Evolutionary conservation across 2,113 vertebrate genomes (phyloP).

Genomic region (Callospermophilus lateralis): DNA sequence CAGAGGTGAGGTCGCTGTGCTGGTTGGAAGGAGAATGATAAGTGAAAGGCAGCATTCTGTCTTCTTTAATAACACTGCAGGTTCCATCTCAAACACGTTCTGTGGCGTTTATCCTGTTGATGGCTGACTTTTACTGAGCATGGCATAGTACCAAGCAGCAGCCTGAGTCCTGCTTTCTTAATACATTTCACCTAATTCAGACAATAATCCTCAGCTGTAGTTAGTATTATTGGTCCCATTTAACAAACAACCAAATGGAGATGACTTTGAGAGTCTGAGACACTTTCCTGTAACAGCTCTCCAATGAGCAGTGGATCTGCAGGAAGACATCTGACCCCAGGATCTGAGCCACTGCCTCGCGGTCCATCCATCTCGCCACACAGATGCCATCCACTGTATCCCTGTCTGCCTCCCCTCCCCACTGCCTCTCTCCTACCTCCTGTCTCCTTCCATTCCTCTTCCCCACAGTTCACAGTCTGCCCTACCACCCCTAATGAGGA

Average conservation of each 20-base stretch:
- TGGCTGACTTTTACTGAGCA: neutral
- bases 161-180: neutral
- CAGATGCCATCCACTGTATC: neutral
- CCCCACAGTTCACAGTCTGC: too few relatives aligned
- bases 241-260: neutral
- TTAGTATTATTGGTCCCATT: neutral
- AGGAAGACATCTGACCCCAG: neutral
- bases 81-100: too few relatives aligned
- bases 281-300: neutral
- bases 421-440: too few relatives aligned
- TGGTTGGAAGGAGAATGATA: neutral
- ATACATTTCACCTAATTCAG: neutral
- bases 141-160: neutral
- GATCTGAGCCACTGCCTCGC: neutral
- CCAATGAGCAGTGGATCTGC: neutral
- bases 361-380: neutral
- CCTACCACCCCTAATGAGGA: neutral
- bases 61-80: neutral
- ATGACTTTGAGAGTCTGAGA: neutral
- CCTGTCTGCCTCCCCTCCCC: too few relatives aligned
- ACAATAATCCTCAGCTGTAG: neutral
- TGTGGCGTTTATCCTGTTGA: too few relatives aligned
- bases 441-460: neutral
- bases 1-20: neutral
- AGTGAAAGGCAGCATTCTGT: neutral